Percentiles rank a stretch among this genome's conserved stretches.
These are phyloP conservation scores for Leptinotarsa tumamoca DNA, from an alignment of 2,888 invertebrate genomes.

Conservation along the genomic window DNA sequence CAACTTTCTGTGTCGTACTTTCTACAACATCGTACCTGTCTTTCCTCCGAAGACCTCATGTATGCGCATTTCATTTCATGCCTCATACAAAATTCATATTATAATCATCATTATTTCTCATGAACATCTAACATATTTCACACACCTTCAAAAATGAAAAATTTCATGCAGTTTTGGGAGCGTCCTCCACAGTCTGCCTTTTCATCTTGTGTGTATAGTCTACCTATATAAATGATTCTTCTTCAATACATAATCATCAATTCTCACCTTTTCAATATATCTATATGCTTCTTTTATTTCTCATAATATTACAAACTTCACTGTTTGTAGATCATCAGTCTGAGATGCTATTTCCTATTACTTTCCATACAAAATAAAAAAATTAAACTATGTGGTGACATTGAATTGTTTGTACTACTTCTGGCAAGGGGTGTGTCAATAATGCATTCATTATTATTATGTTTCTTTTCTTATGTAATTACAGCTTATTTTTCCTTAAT, in stretches of 20 bases:
- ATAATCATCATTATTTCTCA: background rate
- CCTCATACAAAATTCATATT: background rate
- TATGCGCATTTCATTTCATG: background rate
- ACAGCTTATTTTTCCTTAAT: no score
- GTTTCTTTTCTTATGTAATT: no score
- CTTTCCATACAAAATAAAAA: background rate
- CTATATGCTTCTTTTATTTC: background rate
- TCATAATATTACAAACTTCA: background rate
- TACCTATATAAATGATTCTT: background rate
- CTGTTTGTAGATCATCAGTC: background rate
- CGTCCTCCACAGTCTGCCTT: background rate
- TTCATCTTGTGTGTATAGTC: background rate
- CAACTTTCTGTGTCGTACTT: constrained; percentile 4
- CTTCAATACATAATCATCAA: background rate
- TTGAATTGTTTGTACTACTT: no score
- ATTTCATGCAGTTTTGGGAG: background rate
- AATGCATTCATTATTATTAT: no score
- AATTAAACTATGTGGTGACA: no score
- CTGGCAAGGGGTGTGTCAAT: no score
- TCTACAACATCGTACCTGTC: background rate
- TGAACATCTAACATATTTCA: background rate
- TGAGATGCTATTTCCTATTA: background rate
- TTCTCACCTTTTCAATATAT: background rate
- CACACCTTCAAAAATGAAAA: background rate
- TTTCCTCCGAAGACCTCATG: background rate